These are phyloP conservation scores for Rhamnusium bicolor DNA, from an alignment of 2,888 invertebrate species.

Conservation along the genomic window DNA sequence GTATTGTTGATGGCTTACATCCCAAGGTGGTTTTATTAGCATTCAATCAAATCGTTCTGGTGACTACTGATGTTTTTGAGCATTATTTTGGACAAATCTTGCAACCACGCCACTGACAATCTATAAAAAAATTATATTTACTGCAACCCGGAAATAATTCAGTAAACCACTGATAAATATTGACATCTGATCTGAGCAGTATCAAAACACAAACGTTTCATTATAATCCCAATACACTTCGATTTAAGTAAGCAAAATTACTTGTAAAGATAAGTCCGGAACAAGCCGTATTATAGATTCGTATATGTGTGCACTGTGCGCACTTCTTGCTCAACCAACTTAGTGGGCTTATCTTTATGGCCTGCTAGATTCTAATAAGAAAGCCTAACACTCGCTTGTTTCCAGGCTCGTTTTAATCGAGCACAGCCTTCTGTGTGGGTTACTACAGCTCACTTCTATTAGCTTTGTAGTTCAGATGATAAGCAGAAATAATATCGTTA, in stretches of 20 bases:
- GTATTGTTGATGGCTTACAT: no score
- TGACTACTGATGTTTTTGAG: no score
- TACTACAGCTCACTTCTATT: not conserved
- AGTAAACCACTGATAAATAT: not conserved
- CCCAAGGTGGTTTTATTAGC: no score
- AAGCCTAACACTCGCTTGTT: conserved; percentile 41
- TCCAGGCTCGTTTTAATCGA: conserved; percentile 8
- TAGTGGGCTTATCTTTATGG: conserved; percentile 50
- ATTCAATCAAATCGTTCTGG: no score
- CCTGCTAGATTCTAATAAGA: conserved; percentile 45
- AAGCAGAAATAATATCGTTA: not conserved
- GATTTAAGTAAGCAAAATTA: conserved; percentile 1
- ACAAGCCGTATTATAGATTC: conserved; percentile 25
- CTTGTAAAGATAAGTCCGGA: conserved; percentile 22
- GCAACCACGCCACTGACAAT: no score
- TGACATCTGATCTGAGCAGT: not conserved
- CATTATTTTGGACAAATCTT: no score
- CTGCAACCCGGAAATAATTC: not conserved
- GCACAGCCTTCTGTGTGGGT: conserved; percentile 8
- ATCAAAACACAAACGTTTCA: not conserved
- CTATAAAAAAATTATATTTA: not conserved
- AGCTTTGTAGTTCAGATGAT: not conserved
- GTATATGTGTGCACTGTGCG: conserved; percentile 21
- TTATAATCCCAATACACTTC: not conserved
- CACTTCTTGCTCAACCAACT: conserved; percentile 17